These are phyloP conservation scores for Calyptommatus sinebrachiatus DNA, from an alignment of 2,113 vertebrate species.

Conservation along the genomic window DNA sequence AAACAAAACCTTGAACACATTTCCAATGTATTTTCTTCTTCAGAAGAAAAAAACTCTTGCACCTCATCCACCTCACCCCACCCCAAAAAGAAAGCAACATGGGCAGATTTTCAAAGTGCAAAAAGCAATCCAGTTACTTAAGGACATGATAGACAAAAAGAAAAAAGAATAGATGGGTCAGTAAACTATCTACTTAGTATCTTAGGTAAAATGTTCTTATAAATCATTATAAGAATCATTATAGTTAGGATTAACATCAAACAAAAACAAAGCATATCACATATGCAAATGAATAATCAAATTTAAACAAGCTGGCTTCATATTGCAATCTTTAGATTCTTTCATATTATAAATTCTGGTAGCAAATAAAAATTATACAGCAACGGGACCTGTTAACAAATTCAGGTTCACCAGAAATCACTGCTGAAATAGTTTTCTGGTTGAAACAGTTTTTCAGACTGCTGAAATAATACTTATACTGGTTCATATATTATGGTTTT, in stretches of 20 bases:
- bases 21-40: background rate
- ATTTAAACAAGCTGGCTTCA: background rate
- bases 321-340: background rate
- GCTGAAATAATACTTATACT: too few relatives aligned
- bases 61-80: background rate
- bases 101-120: background rate
- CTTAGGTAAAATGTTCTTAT: background rate
- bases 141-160: background rate
- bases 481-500: too few relatives aligned
- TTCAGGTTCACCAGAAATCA: background rate
- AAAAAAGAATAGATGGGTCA: background rate
- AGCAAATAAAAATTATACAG: background rate
- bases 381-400: background rate
- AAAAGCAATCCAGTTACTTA: constrained; percentile 2
- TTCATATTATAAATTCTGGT: background rate
- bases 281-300: background rate
- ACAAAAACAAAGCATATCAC: background rate
- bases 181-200: background rate
- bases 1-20: background rate
- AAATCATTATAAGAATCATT: too few relatives aligned
- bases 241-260: background rate
- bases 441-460: too few relatives aligned
- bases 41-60: background rate
- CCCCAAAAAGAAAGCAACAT: background rate
- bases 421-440: background rate